phyloP scores from a whole-genome alignment of 2,113 vertebrate genomes.

The Eurystomus gularis region DNA sequence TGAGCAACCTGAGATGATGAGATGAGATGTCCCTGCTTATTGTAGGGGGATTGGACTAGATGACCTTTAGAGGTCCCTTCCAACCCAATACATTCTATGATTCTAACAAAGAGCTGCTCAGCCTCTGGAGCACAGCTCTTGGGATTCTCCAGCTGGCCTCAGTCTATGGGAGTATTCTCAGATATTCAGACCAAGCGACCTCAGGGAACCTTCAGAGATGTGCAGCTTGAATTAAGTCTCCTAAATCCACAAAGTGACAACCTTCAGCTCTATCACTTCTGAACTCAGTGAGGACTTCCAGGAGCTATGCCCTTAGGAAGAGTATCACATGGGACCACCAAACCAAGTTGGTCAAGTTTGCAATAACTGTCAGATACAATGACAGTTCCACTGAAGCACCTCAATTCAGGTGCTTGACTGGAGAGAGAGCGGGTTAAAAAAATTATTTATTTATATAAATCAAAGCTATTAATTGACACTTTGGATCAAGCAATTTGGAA shows the following conservation, averaged over 20 bases:
- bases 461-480: background rate
- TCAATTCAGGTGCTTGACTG: background rate
- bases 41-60: no score
- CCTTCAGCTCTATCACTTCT: background rate
- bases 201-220: background rate
- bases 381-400: background rate
- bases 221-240: background rate
- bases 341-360: background rate
- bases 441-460: background rate
- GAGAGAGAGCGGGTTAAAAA: background rate
- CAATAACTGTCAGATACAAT: background rate
- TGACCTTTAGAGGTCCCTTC: no score
- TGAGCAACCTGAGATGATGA: no score
- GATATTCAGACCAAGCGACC: background rate
- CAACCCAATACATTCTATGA: no score
- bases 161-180: background rate
- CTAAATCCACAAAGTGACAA: background rate
- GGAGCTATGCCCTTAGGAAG: background rate
- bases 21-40: no score
- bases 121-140: background rate
- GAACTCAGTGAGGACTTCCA: background rate
- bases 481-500: background rate
- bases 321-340: background rate
- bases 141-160: background rate
- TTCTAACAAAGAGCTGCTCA: background rate